Evolutionary conservation across 2,888 invertebrate genomes (phyloP).

Genomic region (Synanthedon vespiformis): DNA sequence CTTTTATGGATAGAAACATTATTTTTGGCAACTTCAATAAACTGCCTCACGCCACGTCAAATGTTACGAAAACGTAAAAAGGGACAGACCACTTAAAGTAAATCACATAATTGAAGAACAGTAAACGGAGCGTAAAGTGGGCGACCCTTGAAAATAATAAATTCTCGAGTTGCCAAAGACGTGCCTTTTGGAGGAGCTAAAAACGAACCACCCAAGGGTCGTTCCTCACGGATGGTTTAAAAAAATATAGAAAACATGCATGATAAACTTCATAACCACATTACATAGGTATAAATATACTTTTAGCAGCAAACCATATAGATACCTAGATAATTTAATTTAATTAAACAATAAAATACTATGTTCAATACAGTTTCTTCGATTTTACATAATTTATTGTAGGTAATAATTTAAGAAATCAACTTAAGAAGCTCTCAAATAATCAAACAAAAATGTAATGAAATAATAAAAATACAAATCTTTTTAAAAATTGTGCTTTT

Average conservation of each 20-base stretch:
- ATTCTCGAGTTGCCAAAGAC: conserved; percentile 35
- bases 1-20: neutral
- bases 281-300: neutral
- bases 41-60: conserved; percentile 21
- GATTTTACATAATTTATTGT: no score
- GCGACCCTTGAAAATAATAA: conserved; percentile 42
- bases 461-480: no score
- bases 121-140: conserved; percentile 64
- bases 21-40: conserved; percentile 32
- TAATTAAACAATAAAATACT: no score
- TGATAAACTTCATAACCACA: conserved; percentile 23
- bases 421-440: no score
- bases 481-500: no score
- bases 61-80: conserved; percentile 29
- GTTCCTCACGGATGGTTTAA: conserved; percentile 51
- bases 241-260: conserved; percentile 27
- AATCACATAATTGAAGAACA: conserved; percentile 69
- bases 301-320: no score
- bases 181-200: conserved; percentile 47
- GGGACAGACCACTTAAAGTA: conserved; percentile 62
- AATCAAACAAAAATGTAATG: no score
- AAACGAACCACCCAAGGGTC: conserved; percentile 29
- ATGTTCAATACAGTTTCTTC: no score
- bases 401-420: no score
- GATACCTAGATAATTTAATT: no score